Evolutionary conservation across 2,113 vertebrate species (phyloP).

Genomic region (Antechinus flavipes): DNA sequence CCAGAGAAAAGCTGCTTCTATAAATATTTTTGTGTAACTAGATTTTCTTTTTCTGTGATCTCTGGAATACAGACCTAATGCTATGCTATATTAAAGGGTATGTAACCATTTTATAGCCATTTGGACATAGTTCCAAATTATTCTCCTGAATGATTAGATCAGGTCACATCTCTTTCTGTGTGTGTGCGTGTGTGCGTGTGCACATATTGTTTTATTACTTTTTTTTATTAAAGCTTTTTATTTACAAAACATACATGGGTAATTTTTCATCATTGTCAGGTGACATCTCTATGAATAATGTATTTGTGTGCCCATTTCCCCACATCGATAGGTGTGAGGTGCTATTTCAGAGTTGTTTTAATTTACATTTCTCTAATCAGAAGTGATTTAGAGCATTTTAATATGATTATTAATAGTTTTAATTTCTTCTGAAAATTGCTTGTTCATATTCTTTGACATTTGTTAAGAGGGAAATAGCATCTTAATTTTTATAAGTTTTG

Average conservation of each 20-base stretch:
- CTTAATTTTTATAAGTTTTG: not conserved
- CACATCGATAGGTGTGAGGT: not conserved
- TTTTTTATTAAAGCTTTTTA: too few relatives aligned
- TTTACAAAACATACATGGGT: too few relatives aligned
- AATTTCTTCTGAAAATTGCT: not conserved
- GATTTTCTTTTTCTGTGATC: not conserved
- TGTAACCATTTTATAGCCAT: not conserved
- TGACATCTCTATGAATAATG: not conserved
- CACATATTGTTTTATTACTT: too few relatives aligned
- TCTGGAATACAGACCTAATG: not conserved
- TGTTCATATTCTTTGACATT: not conserved
- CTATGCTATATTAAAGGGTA: too few relatives aligned
- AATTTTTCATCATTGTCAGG: too few relatives aligned
- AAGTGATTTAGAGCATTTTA: not conserved
- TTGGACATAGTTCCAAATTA: not conserved
- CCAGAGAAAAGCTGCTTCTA: not conserved
- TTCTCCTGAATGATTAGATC: not conserved
- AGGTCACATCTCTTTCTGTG: too few relatives aligned
- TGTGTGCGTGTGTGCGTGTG: too few relatives aligned
- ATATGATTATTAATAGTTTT: not conserved
- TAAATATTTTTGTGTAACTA: not conserved
- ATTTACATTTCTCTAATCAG: not conserved
- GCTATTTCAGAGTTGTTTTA: not conserved
- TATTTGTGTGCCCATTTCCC: too few relatives aligned
- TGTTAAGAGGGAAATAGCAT: not conserved